Conservation (phyloP, 2,888 invertebrate species). For the Drosophila neonasuta region DNA sequence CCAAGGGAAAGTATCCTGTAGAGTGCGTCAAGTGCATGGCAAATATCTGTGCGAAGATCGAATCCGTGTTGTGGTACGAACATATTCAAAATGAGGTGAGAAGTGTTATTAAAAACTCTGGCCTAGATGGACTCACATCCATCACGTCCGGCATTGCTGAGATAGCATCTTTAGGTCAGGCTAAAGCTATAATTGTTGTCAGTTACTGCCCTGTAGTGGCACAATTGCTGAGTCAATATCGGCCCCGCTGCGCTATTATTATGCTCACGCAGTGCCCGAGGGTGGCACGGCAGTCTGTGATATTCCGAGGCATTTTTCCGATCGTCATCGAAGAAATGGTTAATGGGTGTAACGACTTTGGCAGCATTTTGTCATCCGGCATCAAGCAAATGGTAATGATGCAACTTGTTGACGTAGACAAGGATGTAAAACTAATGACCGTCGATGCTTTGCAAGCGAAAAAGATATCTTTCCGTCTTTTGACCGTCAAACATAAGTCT, state of each 20-base stretch:
- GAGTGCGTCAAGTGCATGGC: conserved; percentile 95
- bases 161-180: conserved; percentile 93
- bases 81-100: conserved; percentile 92
- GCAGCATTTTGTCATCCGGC: conserved; percentile 35
- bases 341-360: conserved; percentile 33
- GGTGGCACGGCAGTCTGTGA: conserved; percentile 88
- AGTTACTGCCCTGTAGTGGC: conserved; percentile 85
- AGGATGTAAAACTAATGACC: conserved; percentile 37
- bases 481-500: conserved; percentile 25
- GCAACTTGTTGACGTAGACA: conserved; percentile 37
- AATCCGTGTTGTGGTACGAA: conserved; percentile 96
- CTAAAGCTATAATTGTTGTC: conserved; percentile 91
- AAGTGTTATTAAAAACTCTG: conserved; percentile 72
- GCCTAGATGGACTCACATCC: conserved; percentile 93
- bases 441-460: conserved; percentile 55
- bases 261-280: conserved; percentile 91
- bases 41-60: conserved; percentile 97
- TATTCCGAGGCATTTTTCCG: conserved; percentile 56
- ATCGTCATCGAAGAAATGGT: conserved; percentile 47
- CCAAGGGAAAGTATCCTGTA: conserved; percentile 97
- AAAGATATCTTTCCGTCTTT: conserved; percentile 46
- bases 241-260: conserved; percentile 96
- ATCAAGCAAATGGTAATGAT: conserved; percentile 39
- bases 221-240: conserved; percentile 94
- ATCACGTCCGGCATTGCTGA: conserved; percentile 96